These are phyloP conservation scores for Brachynemurus nebulosus DNA, from an alignment of 2,888 invertebrate genomes.

Conservation along the genomic window DNA sequence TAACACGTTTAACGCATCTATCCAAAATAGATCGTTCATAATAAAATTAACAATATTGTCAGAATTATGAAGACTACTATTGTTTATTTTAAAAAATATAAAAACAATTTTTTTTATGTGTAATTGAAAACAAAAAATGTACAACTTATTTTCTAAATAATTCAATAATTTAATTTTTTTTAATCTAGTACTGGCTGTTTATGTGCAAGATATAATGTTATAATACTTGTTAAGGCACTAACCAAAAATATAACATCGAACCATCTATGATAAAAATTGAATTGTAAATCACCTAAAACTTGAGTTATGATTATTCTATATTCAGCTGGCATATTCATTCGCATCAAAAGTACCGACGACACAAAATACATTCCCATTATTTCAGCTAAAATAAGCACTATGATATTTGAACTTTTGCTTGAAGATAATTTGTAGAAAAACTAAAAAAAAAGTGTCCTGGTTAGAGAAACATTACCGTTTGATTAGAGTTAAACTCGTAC, in stretches of 20 bases:
- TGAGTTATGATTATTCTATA: constrained; percentile 85
- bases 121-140: too few relatives aligned
- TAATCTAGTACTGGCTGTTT: constrained; percentile 52
- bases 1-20: too few relatives aligned
- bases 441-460: constrained; percentile 51
- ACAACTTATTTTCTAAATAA: too few relatives aligned
- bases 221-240: constrained; percentile 89
- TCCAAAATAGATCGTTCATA: too few relatives aligned
- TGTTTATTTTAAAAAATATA: too few relatives aligned
- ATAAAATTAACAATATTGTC: too few relatives aligned
- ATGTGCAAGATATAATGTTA: constrained; percentile 89
- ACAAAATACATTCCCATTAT: constrained; percentile 99
- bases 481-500: constrained; percentile 33
- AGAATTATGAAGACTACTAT: too few relatives aligned
- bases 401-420: constrained; percentile 95
- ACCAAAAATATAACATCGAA: constrained; percentile 98
- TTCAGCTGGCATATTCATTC: constrained; percentile 99
- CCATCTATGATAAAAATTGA: constrained; percentile 99
- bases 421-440: constrained; percentile 99
- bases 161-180: neutral
- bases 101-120: too few relatives aligned
- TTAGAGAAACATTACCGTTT: too few relatives aligned
- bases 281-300: constrained; percentile 93
- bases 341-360: constrained; percentile 88
- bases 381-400: constrained; percentile 91